Evolutionary conservation across 1,140 invertebrate species (phyloP).

Genomic region (Platyura marginata): DNA sequence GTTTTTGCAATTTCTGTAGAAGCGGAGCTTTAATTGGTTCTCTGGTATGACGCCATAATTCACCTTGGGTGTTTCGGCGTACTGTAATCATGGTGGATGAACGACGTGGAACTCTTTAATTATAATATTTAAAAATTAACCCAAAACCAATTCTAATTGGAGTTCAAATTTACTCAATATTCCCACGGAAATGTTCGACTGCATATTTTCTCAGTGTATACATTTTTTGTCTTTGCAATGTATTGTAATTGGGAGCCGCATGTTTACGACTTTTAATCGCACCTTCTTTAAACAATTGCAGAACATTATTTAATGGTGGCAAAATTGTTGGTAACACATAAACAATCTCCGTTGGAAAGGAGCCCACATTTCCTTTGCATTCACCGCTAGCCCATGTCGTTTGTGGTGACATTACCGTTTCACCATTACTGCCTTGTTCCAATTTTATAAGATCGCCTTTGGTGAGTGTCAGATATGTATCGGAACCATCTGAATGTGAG

Average conservation of each 20-base stretch:
- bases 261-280: slow-evolving; percentile 25
- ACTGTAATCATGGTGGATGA: background rate
- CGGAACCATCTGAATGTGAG: slow-evolving; percentile 18
- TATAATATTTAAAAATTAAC: slow-evolving; percentile 4
- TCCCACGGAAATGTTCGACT: slow-evolving; percentile 57
- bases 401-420: slow-evolving; percentile 40
- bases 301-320: slow-evolving; percentile 41
- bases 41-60: slow-evolving; percentile 66
- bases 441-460: slow-evolving; percentile 75
- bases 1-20: slow-evolving; percentile 59
- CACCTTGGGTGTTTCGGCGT: slow-evolving; percentile 25
- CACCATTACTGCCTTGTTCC: slow-evolving; percentile 52
- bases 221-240: slow-evolving; percentile 41
- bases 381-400: slow-evolving; percentile 55
- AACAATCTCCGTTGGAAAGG: slow-evolving; percentile 74
- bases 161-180: slow-evolving; percentile 9
- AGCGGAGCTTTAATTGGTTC: slow-evolving; percentile 72
- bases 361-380: slow-evolving; percentile 48
- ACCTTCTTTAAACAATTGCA: slow-evolving; percentile 37
- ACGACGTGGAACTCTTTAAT: slow-evolving; percentile 6
- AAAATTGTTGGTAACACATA: slow-evolving; percentile 71
- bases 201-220: slow-evolving; percentile 71
- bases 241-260: slow-evolving; percentile 27
- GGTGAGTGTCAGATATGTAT: slow-evolving; percentile 38
- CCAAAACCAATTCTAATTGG: background rate